phyloP scores from a whole-genome alignment of 2,113 vertebrate species.

The Chaetodon auriga region DNA sequence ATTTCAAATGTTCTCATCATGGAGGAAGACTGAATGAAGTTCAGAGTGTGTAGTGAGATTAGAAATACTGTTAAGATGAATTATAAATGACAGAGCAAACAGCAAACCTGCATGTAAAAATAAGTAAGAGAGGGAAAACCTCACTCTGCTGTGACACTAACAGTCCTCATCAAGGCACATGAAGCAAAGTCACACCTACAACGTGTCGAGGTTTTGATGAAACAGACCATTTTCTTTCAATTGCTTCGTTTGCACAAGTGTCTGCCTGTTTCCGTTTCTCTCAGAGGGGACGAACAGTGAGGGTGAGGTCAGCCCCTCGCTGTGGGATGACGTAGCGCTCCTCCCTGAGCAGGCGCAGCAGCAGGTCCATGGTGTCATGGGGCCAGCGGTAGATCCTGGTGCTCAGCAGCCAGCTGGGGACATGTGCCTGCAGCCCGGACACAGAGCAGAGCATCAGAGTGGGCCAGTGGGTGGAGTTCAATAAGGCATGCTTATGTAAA shows the following conservation, averaged over 20 bases:
- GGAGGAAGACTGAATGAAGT: background rate
- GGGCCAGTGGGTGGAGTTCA: background rate
- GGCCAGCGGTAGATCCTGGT: slow-evolving; percentile 94
- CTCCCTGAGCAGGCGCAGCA: slow-evolving; percentile 91
- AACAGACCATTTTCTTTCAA: background rate
- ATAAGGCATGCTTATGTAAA: background rate
- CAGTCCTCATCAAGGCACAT: background rate
- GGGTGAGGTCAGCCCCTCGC: slow-evolving; percentile 87
- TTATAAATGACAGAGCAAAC: background rate
- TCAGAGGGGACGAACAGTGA: slow-evolving; percentile 85
- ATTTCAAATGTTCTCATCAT: background rate
- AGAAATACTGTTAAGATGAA: background rate
- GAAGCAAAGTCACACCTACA: background rate
- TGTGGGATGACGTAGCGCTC: slow-evolving; percentile 92
- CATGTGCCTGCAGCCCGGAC: slow-evolving; percentile 84
- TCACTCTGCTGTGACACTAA: too few species aligned
- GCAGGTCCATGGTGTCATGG: slow-evolving; percentile 89
- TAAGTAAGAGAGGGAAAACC: background rate
- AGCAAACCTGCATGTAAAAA: background rate
- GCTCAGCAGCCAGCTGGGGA: slow-evolving; percentile 95
- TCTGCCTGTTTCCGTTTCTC: background rate
- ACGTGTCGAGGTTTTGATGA: background rate
- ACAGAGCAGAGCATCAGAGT: background rate
- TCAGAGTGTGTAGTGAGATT: background rate
- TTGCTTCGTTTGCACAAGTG: background rate